Conservation (phyloP, 2,113 vertebrate genomes). For the Hippocampus mohnikei region DNA sequence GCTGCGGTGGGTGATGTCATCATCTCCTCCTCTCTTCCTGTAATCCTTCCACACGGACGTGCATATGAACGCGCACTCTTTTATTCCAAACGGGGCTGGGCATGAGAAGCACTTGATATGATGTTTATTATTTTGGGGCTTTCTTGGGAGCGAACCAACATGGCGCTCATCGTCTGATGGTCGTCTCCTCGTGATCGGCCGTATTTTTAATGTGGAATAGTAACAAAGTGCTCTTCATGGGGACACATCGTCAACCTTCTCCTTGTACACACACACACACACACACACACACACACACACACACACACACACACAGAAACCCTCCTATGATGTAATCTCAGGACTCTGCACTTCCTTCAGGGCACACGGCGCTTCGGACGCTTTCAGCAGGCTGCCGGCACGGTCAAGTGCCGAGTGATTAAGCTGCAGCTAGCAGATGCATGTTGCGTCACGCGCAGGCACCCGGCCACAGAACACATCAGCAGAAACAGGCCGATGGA, state of each 20-base stretch:
- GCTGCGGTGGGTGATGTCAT: conserved; percentile 42
- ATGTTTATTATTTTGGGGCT: no score
- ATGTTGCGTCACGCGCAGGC: conserved; percentile 59
- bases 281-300: not conserved
- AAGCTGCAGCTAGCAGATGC: conserved; percentile 64
- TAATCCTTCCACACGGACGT: not conserved
- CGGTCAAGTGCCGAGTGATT: conserved; percentile 40
- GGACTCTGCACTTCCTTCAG: not conserved
- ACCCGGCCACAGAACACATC: not conserved
- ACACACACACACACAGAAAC: not conserved
- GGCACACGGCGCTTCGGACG: not conserved
- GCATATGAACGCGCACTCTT: not conserved
- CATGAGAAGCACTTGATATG: no score
- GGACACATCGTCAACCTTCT: no score
- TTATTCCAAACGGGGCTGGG: not conserved
- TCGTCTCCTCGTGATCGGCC: no score
- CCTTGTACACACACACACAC: no score
- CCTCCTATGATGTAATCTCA: not conserved
- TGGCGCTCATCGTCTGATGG: no score
- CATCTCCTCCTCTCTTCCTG: not conserved
- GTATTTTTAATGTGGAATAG: no score
- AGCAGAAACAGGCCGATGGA: not conserved
- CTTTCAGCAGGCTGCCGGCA: conserved; percentile 7
- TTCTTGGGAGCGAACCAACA: no score
- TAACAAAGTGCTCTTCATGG: no score